Evolutionary conservation across 2,113 vertebrate species (phyloP).

Genomic region (Cephalopterus ornatus): DNA sequence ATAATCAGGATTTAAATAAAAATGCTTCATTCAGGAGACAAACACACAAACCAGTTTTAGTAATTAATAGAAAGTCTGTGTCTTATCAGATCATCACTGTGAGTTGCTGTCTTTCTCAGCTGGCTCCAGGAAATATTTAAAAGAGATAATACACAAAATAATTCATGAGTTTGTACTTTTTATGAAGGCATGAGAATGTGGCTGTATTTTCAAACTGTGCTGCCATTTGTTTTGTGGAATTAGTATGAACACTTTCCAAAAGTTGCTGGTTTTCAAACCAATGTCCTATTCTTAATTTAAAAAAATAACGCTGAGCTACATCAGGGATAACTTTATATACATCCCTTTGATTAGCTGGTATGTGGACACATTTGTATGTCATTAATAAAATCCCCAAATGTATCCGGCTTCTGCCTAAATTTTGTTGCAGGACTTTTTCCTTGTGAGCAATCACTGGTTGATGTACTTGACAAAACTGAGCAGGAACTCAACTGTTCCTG

Average conservation of each 20-base stretch:
- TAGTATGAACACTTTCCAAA: not conserved
- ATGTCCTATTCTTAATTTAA: not conserved
- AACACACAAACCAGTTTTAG: constrained; percentile 12
- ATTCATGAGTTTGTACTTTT: constrained; percentile 35
- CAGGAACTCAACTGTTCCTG: not conserved
- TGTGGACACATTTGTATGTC: not conserved
- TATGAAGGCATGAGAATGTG: constrained; percentile 44
- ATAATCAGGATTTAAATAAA: constrained; percentile 36
- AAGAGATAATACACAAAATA: constrained; percentile 53
- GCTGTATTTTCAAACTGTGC: constrained; percentile 23
- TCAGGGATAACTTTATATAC: rapidly evolving
- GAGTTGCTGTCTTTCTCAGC: constrained; percentile 6
- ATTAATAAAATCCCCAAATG: not conserved
- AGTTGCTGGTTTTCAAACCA: not conserved
- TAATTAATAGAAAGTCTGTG: constrained; percentile 58
- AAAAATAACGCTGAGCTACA: not conserved
- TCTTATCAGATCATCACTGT: not conserved
- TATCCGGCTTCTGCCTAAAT: not conserved
- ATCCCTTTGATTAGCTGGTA: not conserved
- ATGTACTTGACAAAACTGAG: not conserved
- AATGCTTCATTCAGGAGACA: constrained; percentile 57
- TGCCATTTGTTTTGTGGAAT: not conserved
- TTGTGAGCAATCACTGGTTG: not conserved
- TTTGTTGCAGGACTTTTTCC: not conserved
- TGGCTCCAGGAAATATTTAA: constrained; percentile 29